phyloP scores from a whole-genome alignment of 2,113 vertebrate species.

The Hippocampus guttulatus region DNA sequence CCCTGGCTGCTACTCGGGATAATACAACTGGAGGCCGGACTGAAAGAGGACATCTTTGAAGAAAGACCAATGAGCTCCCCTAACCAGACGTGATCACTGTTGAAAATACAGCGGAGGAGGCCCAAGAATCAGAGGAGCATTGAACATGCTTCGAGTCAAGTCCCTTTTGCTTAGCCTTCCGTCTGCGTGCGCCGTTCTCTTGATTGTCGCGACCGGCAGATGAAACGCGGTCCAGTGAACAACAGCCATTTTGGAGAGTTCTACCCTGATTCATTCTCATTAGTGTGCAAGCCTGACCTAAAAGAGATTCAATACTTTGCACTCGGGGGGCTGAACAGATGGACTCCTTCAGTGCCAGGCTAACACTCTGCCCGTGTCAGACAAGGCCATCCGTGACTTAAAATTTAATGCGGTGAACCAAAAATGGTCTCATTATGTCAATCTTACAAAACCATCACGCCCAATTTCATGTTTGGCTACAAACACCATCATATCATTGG shows the following conservation, averaged over 20 bases:
- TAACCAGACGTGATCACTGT: constrained; percentile 30
- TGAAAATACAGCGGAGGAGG: constrained; percentile 9
- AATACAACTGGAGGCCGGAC: constrained; percentile 36
- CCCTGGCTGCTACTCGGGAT: constrained; percentile 46
- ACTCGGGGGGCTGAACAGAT: constrained; percentile 58
- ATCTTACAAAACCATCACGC: background rate
- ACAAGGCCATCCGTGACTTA: constrained; percentile 33
- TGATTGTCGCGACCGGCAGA: constrained; percentile 44
- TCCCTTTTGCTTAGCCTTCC: constrained; percentile 28
- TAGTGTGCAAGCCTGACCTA: constrained; percentile 50
- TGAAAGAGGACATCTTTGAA: constrained; percentile 25
- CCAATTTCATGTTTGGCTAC: constrained; percentile 1
- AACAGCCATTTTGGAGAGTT: constrained; percentile 58
- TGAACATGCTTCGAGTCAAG: background rate
- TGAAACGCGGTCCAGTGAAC: constrained; percentile 36
- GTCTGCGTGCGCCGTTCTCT: constrained; percentile 12
- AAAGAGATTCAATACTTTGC: constrained; percentile 53
- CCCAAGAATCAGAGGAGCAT: no score
- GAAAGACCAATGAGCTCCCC: constrained; percentile 36
- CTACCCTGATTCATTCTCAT: constrained; percentile 54
- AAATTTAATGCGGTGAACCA: constrained; percentile 25
- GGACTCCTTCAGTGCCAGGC: constrained; percentile 54
- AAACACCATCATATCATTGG: constrained; percentile 18
- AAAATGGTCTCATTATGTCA: background rate
- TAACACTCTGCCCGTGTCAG: constrained; percentile 35